Evolutionary conservation across 2,797 vertebrate species (phyloP), one percentile per base, ranked within the genome.

Genomic region (Parambassis ranga): DNA sequence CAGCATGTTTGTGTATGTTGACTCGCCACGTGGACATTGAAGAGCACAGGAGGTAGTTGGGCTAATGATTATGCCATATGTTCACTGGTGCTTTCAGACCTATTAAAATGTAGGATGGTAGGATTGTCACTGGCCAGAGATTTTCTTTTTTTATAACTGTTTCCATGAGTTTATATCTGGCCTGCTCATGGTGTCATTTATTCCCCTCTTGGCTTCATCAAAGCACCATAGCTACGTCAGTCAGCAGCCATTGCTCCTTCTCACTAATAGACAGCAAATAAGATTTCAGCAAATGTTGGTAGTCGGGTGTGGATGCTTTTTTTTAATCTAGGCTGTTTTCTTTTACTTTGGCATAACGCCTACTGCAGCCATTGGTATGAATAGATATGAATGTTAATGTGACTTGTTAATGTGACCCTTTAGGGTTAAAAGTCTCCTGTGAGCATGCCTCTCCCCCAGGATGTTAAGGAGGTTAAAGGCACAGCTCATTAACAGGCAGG

Each of bases 401-500:
- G n/a, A n/a, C n/a, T 59, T 32, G n/a, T 78, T 65, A 76, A 79
- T 67, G 50, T 51, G 59, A 44, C 49, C 44, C 13, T n/a, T 56
- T 19, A 10, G 49, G 51, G 63, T 73, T 74, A 51, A 56, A 58
- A 57, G 42, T 22, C 62, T 65, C 41, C 48, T 16, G 59, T 28
- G 59, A 59, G 16, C n/a, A 0, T n/a, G 10, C 46, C n/a, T 48
- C 57, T 62, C 66, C 65, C 50, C 27, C 36, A 47, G 62, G 70
- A 79, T 30, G 48, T 74, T 82, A 74, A 51, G 22, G 30, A 56
- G 48, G 76, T 76, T 71, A 68, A 67, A 74, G 33, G 13, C 26
- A 4, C 28, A 59, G 61, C 68, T 85, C 74, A 69, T 83, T 81
- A 81, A 65, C 62, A 51, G 39, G 31, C 28, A 55, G 44, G 49